Percentiles rank a stretch among this genome's conserved stretches.
phyloP scores from a whole-genome alignment of 2,113 vertebrate species.

The Ammodytes marinus region DNA sequence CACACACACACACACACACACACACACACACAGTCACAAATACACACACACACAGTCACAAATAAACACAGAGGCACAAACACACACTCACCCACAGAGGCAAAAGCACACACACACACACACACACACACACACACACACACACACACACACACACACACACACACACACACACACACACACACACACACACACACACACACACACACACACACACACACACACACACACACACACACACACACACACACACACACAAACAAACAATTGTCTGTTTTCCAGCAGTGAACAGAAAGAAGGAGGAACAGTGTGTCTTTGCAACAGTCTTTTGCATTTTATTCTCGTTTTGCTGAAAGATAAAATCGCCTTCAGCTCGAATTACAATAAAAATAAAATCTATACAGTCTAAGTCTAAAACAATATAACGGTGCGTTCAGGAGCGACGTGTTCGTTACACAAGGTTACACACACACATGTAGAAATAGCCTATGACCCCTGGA shows the following conservation, averaged over 20 bases:
- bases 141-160: too few relatives aligned
- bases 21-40: too few relatives aligned
- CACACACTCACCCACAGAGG: too few relatives aligned
- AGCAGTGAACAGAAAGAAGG: conserved; percentile 12
- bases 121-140: too few relatives aligned
- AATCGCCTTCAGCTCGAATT: conserved; percentile 12
- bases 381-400: conserved; percentile 26
- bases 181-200: conserved; percentile 41
- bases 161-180: too few relatives aligned
- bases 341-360: conserved; percentile 12
- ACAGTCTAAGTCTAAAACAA: neutral
- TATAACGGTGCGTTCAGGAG: conserved; percentile 18
- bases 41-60: too few relatives aligned
- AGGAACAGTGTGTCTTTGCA: conserved; percentile 23
- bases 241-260: conserved; percentile 29
- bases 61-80: too few relatives aligned
- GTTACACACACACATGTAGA: conserved; percentile 1
- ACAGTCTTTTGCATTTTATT: conserved; percentile 65
- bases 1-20: too few relatives aligned
- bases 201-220: neutral
- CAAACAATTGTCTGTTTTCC: conserved; percentile 39
- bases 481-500: neutral
- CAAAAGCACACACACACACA: too few relatives aligned
- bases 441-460: conserved; percentile 20
- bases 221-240: too few relatives aligned